These are phyloP conservation scores for Bombus affinis DNA, from an alignment of 1,140 invertebrate genomes.

Conservation along the genomic window DNA sequence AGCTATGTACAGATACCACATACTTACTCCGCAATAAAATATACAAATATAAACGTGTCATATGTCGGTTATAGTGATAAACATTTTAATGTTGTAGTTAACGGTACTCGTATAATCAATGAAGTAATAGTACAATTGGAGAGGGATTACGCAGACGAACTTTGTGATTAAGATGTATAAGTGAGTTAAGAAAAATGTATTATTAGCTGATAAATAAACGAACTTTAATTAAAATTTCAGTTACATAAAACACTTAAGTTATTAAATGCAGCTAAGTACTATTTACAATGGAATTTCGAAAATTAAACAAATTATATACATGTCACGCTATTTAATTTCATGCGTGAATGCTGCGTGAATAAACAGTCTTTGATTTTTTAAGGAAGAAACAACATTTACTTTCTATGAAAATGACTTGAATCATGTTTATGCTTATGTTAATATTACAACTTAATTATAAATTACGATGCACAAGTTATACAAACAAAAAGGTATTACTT, in stretches of 20 bases:
- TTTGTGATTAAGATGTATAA: constrained; percentile 44
- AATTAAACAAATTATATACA: constrained; percentile 21
- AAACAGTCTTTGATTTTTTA: not conserved
- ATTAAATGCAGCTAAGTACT: constrained; percentile 20
- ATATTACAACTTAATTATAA: constrained; percentile 12
- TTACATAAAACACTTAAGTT: constrained; percentile 36
- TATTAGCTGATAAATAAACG: constrained; percentile 53
- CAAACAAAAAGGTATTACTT: not conserved
- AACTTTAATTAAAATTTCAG: not conserved
- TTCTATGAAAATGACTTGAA: not conserved
- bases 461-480: constrained; percentile 12
- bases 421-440: not conserved
- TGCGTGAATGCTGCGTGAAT: not conserved
- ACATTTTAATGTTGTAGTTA: constrained; percentile 45
- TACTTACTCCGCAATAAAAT: not conserved
- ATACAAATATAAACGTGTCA: not conserved
- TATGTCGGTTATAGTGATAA: not conserved
- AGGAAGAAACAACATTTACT: not conserved
- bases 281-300: constrained; percentile 51
- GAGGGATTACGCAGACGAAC: constrained; percentile 32
- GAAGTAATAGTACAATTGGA: constrained; percentile 48
- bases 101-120: constrained; percentile 29
- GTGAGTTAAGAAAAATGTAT: not conserved
- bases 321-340: constrained; percentile 6
- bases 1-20: no score